Evolutionary conservation across 1,140 invertebrate genomes (phyloP).

Genomic region (Nautilus pompilius): DNA sequence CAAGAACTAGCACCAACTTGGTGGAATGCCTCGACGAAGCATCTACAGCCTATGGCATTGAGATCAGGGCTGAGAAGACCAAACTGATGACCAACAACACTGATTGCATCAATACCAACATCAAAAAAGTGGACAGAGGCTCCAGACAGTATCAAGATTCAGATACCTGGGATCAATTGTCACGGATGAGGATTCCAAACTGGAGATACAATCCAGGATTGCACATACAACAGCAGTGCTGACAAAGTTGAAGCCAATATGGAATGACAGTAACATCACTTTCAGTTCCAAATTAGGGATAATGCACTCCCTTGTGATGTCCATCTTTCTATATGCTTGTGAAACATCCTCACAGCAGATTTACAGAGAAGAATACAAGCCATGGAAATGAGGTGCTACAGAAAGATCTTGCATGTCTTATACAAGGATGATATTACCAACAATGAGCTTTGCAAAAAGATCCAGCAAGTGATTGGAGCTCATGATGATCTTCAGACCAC

Average conservation of each 20-base stretch:
- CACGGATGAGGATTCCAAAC: conserved; percentile 6
- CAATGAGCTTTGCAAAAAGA: no score
- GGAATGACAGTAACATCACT: conserved; percentile 2
- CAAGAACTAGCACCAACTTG: conserved; percentile 7
- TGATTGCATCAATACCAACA: conserved; percentile 5
- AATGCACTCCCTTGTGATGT: conserved; percentile 3
- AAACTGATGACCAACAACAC: conserved; percentile 10
- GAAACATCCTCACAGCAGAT: no score
- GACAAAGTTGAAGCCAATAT: conserved; percentile 1
- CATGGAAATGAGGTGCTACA: no score
- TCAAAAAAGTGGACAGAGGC: conserved; percentile 2
- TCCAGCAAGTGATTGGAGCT: no score
- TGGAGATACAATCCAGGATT: conserved; percentile 10
- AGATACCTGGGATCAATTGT: conserved; percentile 11
- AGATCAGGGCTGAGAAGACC: conserved; percentile 17
- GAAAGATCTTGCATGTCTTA: no score
- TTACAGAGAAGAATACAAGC: no score
- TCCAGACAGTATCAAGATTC: conserved; percentile 6
- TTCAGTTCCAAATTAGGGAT: conserved; percentile 5
- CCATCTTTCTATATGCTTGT: conserved; percentile 4
- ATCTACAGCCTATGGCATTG: conserved; percentile 8
- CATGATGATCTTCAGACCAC: no score
- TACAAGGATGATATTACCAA: no score
- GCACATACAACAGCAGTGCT: conserved; percentile 5
- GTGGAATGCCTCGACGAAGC: conserved; percentile 8